Evolutionary conservation across 1,140 invertebrate genomes (phyloP).

Genomic region (Drosophila cardini): DNA sequence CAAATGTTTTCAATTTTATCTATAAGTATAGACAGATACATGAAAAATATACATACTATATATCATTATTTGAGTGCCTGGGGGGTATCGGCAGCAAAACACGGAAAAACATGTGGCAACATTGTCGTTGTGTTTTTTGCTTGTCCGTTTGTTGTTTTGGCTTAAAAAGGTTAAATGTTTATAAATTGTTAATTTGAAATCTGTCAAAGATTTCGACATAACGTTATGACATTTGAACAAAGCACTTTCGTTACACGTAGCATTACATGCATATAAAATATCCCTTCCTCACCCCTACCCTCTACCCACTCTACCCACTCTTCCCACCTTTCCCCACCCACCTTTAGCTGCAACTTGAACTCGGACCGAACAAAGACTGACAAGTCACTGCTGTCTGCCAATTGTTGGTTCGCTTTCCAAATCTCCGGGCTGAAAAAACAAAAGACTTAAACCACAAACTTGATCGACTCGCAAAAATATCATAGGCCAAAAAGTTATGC

Average conservation of each 20-base stretch:
- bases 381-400: conserved; percentile 17
- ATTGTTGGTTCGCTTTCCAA: conserved; percentile 34
- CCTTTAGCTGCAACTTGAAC: background rate
- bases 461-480: conserved; percentile 45
- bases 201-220: conserved; percentile 53
- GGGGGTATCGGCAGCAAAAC: conserved; percentile 50
- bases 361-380: conserved; percentile 7
- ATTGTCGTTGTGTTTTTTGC: conserved; percentile 27
- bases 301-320: background rate
- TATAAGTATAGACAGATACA: background rate
- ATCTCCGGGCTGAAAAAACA: conserved; percentile 36
- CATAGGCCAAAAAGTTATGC: conserved; percentile 37
- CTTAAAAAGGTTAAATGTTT: conserved; percentile 66
- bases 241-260: conserved; percentile 61
- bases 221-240: conserved; percentile 62
- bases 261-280: conserved; percentile 15
- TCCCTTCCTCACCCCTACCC: background rate
- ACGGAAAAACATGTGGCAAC: conserved; percentile 37
- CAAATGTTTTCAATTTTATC: conserved; percentile 56
- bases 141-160: conserved; percentile 30
- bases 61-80: conserved; percentile 55
- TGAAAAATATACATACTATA: conserved; percentile 7
- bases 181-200: conserved; percentile 76
- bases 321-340: background rate
- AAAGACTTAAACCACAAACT: conserved; percentile 51